Evolutionary conservation across 2,113 vertebrate species (phyloP).

Genomic region (Ammodytes marinus): DNA sequence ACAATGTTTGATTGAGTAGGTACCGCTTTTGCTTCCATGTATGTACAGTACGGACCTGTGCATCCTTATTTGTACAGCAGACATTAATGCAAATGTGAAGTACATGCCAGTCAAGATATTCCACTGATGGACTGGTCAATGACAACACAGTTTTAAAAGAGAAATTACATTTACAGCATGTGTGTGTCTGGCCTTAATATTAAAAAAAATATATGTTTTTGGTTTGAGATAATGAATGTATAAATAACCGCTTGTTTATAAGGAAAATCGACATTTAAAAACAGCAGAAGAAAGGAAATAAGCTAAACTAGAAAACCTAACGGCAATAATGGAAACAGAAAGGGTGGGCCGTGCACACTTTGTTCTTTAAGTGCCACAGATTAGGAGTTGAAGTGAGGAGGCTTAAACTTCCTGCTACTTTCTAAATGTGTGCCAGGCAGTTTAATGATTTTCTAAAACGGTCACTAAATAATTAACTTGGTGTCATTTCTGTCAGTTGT

Average conservation of each 20-base stretch:
- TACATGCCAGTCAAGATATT: background rate
- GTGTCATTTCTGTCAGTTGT: background rate
- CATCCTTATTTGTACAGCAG: background rate
- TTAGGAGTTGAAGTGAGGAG: background rate
- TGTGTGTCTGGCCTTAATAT: background rate
- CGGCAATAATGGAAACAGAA: background rate
- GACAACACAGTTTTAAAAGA: background rate
- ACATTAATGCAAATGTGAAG: background rate
- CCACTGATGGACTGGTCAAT: background rate
- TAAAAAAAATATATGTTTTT: background rate
- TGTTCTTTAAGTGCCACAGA: background rate
- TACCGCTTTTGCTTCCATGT: background rate
- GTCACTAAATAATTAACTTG: background rate
- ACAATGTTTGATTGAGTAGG: background rate
- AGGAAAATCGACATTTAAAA: background rate
- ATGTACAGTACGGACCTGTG: background rate
- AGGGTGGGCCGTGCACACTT: background rate
- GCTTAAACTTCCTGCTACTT: background rate
- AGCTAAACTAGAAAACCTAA: too few relatives aligned
- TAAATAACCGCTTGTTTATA: slow-evolving; percentile 1
- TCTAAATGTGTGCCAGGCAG: background rate
- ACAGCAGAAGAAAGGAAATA: background rate
- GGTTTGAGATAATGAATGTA: background rate
- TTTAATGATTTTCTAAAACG: slow-evolving; percentile 1
- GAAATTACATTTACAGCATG: background rate